phyloP scores from a whole-genome alignment of 2,797 vertebrate genomes.

The Melanogrammus aeglefinus region DNA sequence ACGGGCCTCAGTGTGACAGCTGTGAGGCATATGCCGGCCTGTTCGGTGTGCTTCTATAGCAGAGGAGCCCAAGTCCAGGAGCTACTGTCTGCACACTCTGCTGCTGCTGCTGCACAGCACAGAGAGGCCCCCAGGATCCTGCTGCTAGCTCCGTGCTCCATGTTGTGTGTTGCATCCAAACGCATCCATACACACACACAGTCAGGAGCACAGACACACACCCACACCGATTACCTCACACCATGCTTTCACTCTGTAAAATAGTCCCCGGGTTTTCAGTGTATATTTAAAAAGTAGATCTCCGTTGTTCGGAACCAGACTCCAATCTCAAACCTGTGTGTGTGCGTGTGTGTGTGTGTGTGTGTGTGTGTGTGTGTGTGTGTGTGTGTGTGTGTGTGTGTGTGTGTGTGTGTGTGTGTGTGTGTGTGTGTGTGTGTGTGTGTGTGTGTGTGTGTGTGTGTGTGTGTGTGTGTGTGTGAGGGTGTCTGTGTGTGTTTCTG shows the following conservation, averaged over 20 bases:
- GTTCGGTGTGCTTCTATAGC: not conserved
- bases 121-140: not conserved
- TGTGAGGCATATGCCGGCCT: not conserved
- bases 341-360: not conserved
- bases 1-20: not conserved
- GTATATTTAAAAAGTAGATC: not conserved
- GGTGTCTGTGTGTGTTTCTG: not conserved
- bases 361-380: slow-evolving; percentile 8
- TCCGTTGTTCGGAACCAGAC: not conserved
- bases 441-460: slow-evolving; percentile 6
- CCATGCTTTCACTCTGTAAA: no score
- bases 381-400: slow-evolving; percentile 7
- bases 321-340: slow-evolving; percentile 1
- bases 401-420: slow-evolving; percentile 6
- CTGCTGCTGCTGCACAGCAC: not conserved
- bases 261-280: no score
- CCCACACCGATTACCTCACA: no score
- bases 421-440: slow-evolving; percentile 6
- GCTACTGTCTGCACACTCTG: not conserved
- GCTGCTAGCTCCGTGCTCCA: not conserved
- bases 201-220: not conserved
- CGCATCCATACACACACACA: not conserved
- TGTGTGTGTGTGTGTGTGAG: slow-evolving; percentile 5
- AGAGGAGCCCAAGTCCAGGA: not conserved
- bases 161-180: not conserved